phyloP scores from a whole-genome alignment of 2,797 vertebrate species.

The Chelmon rostratus region DNA sequence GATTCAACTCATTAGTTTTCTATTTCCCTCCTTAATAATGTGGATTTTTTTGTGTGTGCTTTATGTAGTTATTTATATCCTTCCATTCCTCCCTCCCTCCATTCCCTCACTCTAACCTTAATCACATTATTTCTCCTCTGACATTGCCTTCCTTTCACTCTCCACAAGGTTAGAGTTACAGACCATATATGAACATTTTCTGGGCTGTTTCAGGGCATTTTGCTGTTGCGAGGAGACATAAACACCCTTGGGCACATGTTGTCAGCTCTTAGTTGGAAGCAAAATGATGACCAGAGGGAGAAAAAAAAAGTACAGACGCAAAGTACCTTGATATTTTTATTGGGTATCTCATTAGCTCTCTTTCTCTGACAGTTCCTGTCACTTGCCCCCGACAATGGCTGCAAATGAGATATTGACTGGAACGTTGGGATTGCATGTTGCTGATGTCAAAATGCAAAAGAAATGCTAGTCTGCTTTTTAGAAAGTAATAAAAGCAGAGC shows the following conservation, averaged over 20 bases:
- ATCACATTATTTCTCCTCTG: neutral
- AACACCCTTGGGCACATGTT: neutral
- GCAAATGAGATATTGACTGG: conserved; percentile 15
- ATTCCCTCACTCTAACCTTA: neutral
- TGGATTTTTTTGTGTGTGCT: neutral
- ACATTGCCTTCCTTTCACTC: neutral
- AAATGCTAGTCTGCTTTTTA: neutral
- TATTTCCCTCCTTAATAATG: conserved; percentile 8
- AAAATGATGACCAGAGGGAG: conserved; percentile 12
- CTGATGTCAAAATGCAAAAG: neutral
- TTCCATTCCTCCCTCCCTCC: neutral
- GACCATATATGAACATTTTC: neutral
- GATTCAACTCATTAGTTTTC: conserved; percentile 13
- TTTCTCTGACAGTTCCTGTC: neutral
- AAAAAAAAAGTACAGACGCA: conserved; percentile 5
- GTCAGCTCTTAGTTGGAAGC: neutral
- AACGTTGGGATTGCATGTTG: conserved; percentile 13
- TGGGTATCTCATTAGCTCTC: neutral
- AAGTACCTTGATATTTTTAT: conserved; percentile 6
- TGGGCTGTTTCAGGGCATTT: neutral
- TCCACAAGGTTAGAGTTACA: conserved; percentile 1
- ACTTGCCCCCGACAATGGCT: neutral
- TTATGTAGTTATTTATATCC: conserved; percentile 13
- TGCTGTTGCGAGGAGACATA: conserved; percentile 56
- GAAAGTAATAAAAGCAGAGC: neutral